Evolutionary conservation across 1,140 invertebrate species (phyloP), one percentile per base, ranked within the genome.

Genomic region (Bombus pascuorum): DNA sequence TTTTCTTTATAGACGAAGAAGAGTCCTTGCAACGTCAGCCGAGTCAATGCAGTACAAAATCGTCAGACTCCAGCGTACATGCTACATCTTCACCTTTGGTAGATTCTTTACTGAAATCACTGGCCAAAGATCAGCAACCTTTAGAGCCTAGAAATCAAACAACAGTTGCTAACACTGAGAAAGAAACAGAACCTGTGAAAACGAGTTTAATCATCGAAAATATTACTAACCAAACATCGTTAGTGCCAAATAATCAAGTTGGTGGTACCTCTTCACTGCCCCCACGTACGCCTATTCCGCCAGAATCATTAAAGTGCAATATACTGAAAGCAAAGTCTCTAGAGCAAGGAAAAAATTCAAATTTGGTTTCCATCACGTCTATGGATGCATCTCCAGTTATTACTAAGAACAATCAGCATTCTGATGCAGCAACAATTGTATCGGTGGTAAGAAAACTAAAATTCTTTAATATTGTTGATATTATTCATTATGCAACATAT

Each of bases 281-380:
- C 86, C 95, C 86, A 86, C 94, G 89, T 92, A 96, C 93, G 87
- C 95, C 93, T 89, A 96, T 99, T 59, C 98, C 98, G 59, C 97
- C 98, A 3, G 98, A 98, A 85, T 97, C 98, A 91, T 96, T 99
- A 72, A 99, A 99, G 95, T 99, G 98, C 95, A 99, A 99, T 95
- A 99, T 99, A 93, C 95, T 99, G 57, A 99, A 99, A 96, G 98
- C 94, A 8, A 95, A 94, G 87, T 91, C 93, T 70, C 91, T 94
- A 13, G 94, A 95, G 44, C 91, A 93, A 47, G 91, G 90, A 12
- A 95, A 95, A 75, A 95, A 93, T 77, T 94, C 94, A 6, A 95
- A 95, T 92, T 87, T 95, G 86, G 91, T 95, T 53, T 95, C 94
- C 0, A 93, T 95, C 47, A 93, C 92, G 1, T 91, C 93, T 22